Percentiles rank a stretch among this genome's conserved stretches.
Conservation (phyloP, 2,888 invertebrate genomes). For the Pediacus dermestoides region DNA sequence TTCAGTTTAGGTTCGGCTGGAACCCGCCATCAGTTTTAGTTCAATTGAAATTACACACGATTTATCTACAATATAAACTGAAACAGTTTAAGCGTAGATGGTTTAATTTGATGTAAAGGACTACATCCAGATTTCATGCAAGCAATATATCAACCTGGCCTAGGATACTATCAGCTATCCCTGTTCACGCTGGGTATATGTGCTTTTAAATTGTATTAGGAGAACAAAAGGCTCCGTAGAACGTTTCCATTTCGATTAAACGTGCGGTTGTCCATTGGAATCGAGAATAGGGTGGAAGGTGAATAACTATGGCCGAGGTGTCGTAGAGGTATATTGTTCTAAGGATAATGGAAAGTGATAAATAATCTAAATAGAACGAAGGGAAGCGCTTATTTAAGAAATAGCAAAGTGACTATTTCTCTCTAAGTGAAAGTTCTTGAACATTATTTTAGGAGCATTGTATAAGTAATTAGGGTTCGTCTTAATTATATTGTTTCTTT, state of each 20-base stretch:
- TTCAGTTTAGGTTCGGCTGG: too few species aligned
- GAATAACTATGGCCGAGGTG: too few species aligned
- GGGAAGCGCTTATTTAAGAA: too few species aligned
- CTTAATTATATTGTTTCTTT: too few species aligned
- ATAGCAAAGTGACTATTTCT: too few species aligned
- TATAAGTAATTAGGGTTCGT: too few species aligned
- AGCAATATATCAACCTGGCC: conserved; percentile 24
- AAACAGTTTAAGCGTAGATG: conserved; percentile 5
- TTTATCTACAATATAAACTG: conserved; percentile 2
- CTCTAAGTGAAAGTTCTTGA: too few species aligned
- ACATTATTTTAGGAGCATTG: too few species aligned
- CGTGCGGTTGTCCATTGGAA: conserved; percentile 21
- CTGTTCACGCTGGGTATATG: too few species aligned
- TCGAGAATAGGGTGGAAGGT: conserved; percentile 16
- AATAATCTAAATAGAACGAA: too few species aligned
- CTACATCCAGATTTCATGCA: conserved; percentile 27
- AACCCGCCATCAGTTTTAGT: conserved; percentile 4
- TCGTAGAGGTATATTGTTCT: too few species aligned
- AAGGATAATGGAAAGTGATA: too few species aligned
- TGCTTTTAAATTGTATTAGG: conserved; percentile 31
- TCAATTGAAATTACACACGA: not conserved
- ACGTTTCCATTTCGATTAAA: conserved; percentile 29
- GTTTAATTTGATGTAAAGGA: conserved; percentile 14
- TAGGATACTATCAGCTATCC: conserved; percentile 26
- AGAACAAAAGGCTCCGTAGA: conserved; percentile 28